Base-by-base conservation (phyloP, 2,113 vertebrate genomes). In the Dasypus novemcinctus region DNA sequence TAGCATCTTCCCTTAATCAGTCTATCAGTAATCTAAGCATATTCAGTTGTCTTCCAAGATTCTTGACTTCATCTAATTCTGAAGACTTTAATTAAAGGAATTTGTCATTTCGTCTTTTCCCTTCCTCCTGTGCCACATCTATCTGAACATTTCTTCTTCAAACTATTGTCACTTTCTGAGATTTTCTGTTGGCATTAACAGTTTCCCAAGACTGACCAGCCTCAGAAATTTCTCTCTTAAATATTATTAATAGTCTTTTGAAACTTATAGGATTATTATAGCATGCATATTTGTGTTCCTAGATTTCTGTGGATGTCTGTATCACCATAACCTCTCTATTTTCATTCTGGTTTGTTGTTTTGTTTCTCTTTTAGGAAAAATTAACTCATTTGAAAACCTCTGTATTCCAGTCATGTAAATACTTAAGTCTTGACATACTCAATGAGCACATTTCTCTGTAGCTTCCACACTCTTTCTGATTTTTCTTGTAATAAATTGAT, bases 271-370 rank as follows among this genome's bases (percentile, higher is more conserved):
- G 87, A 93, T 90, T 94, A 93, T 89, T 89, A 69, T 93, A 69
- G 63, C 59, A 80, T 91, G 71, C 95, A 90, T 92, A 76, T 84
- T 96, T 97, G 52, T 0, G 11, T 86, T 98, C 72, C 93, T 97
- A 92, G 90, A 90, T 95, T 82, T 71, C 29, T 64, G 93, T 82
- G 0, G 0, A 29, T 52, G 81, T 85, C 63, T 72, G 15, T 92
- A 74, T 94, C 96, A 86, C 94, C 90, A 79, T 87, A 96, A 96
- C 81, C 97, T 97, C 66, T 89, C 59, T 93, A 80, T 93, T 78
- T 78, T 96, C 94, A 21, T 93, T 94, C 80, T 95, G 75, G 83
- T 95, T 87, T 94, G 72, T 80, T 80, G 96, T 95, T 95, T 82
- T 96, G 76, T 43, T 94, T 82, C 87, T 36, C 92, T 93, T 85